Base-by-base conservation (phyloP, 2,888 invertebrate species). In the Saturnia japonica region DNA sequence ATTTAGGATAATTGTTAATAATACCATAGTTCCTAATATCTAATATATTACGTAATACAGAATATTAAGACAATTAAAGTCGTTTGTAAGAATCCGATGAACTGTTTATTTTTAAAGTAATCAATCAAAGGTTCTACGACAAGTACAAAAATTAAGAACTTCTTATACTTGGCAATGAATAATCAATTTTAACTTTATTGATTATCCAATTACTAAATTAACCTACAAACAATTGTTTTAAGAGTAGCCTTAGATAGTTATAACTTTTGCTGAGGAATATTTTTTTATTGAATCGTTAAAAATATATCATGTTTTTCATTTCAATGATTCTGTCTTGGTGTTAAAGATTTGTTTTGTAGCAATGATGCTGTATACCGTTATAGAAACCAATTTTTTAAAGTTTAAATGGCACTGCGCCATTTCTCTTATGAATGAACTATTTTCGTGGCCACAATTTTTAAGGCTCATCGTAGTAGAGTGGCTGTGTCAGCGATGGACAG, bases 401-500 rank as follows among this genome's bases (percentile, higher is more conserved):
- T 40, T 40, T 64, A n/a, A 40, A 40, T 19, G 4, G 16, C 34
- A 1, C 4, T 25, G n/a, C n/a, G 6, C 19, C 62, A 69, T 60
- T 69, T 60, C 14, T 47, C n/a, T 57, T 43, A 25, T n/a, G 19
- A 34, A 40, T 57, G 43, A 71, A 80, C 77, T 76, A 45, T 57
- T 78, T 74, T 80, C 69, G 70, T 81, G 78, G 81, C 85, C 78
- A 70, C 74, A 72, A 72, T 71, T 74, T 75, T 74, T 76, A 74
- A 74, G 74, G 80, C 76, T 79, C 76, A 80, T 83, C 83, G 83
- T 82, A 83, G 78, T 77, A 68, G 82, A 88, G 87, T 86, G 84
- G 85, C 88, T 88, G 83, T 81, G 88, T 89, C 89, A 89, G 89
- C 89, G 78, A 80, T 81, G 82, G 84, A 83, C 84, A 75, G 81